Base-by-base conservation (phyloP, 2,113 vertebrate genomes). In the Planiliza haematocheilus region DNA sequence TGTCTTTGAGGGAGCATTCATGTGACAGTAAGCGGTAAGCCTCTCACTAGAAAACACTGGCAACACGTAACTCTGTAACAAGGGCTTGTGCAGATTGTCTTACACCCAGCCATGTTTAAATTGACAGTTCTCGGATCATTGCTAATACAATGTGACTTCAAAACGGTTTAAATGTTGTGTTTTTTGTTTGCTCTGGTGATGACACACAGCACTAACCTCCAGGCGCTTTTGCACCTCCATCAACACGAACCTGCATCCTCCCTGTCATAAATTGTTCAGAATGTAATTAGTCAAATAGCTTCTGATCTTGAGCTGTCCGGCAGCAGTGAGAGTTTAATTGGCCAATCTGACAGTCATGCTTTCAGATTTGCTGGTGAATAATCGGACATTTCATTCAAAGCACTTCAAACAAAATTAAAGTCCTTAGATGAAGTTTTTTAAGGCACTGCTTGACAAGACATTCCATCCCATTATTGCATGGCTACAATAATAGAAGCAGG, bases 281-380 rank as follows among this genome's bases (percentile, higher is more conserved):
- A 59, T 74, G 84, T 82, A 88, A 85, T 88, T 85, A 81, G 74
- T 77, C 74, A 85, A 48, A 16, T 66, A 51, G 51, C 61, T 74
- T 70, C 74, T 76, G 76, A 79, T 84, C 59, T 76, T 13, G 1
- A 17, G 17, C 73, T 86, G 84, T 81, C 86, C 65, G 50, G 56
- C 58, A 16, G 53, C 11, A 52, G 51, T 11, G 4, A 46, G 21
- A 30, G 36, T 64, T 53, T 61, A 73, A 84, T 51, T 68, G 65
- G 45, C 43, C 58, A 37, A 56, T 58, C 43, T 82, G 67, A 51
- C 70, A 59, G 57, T 76, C 43, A 17, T 3, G 56, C n/a, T 7
- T 37, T 61, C 50, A 34, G 39, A 60, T 59, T 30, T 64, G 8
- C 36, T 34, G 34, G 9, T 61, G 50, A 69, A 65, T 64, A 68